Percentiles rank a stretch among this genome's conserved stretches.
Conservation (phyloP, 2,113 vertebrate genomes). For the Aleadryas rufinucha region DNA sequence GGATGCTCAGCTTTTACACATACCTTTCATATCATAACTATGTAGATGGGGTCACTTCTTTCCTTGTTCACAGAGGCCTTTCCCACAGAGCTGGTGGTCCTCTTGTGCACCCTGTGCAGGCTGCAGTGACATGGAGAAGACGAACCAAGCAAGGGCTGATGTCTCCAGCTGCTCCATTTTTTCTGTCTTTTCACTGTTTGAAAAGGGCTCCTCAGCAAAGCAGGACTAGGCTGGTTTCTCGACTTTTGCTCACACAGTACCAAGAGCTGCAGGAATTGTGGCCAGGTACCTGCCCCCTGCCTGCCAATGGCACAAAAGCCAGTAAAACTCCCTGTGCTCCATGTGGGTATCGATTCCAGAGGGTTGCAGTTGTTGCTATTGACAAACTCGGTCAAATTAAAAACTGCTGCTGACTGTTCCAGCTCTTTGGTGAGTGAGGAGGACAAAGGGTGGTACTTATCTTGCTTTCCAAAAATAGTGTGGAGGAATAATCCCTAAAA, state of each 20-base stretch:
- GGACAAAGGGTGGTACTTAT: not conserved
- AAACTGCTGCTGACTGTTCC: not conserved
- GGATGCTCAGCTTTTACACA: not conserved
- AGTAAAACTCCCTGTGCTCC: not conserved
- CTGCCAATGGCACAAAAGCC: not conserved
- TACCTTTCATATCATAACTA: rapidly evolving
- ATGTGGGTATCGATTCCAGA: not conserved
- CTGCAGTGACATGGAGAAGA: not conserved
- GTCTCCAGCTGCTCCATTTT: not conserved
- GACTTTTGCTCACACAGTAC: not conserved
- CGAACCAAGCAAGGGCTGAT: not conserved
- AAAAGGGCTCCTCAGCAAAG: not conserved
- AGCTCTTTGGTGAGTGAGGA: not conserved
- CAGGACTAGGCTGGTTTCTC: not conserved
- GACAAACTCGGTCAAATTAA: constrained; percentile 1
- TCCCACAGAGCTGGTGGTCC: not conserved
- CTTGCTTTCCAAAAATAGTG: not conserved
- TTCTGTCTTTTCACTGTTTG: not conserved
- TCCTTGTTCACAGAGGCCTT: not conserved
- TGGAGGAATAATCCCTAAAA: not conserved
- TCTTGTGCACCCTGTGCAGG: not conserved
- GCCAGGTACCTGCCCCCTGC: not conserved
- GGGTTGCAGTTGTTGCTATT: not conserved
- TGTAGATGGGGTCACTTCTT: not conserved
- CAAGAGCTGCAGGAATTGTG: not conserved